Base-by-base conservation (phyloP, 2,888 invertebrate species). In the Volucella bombylans region DNA sequence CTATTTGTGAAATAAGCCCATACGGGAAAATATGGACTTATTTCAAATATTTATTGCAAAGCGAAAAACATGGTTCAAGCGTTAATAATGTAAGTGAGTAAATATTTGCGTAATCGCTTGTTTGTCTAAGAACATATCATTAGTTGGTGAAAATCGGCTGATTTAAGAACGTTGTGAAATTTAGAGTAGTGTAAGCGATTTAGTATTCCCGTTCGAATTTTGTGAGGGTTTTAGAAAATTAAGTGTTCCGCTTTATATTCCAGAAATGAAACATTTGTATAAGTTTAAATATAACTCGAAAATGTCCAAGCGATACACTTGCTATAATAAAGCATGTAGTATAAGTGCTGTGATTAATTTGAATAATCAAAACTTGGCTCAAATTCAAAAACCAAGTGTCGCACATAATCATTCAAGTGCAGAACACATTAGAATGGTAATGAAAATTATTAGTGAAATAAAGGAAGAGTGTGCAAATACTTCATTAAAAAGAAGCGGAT, bases 331-430 rank as follows among this genome's bases (percentile, higher is more conserved):
- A n/a, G n/a, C n/a, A n/a, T n/a, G n/a, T n/a, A n/a, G n/a, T n/a
- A n/a, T n/a, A n/a, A n/a, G 49, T 64, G 64, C 38, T 18, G 45
- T 61, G n/a, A 45, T 45, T 61, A 45, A 61, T 45, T 61, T 61
- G 0, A 45, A 45, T 45, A 64, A 64, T 39, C 4, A 64, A 15
- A 64, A 64, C 39, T 38, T 64, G 9, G 50, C 14, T 23, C 23
- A 3, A 23, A 4, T 62, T n/a, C 47, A 31, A 8, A 62, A 31
- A 12, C 14, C n/a, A 45, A 47, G 62, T 38, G 47, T 47, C n/a
- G 31, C 31, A 9, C 62, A 62, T 31, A 59, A 59, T n/a, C n/a
- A n/a, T n/a, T n/a, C n/a, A n/a, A n/a, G n/a, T n/a, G n/a, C n/a
- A n/a, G n/a, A n/a, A n/a, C 1, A 64, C 11, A 10, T 39, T 11